Conservation (phyloP, 2,113 vertebrate species). For the Gavia stellata region DNA sequence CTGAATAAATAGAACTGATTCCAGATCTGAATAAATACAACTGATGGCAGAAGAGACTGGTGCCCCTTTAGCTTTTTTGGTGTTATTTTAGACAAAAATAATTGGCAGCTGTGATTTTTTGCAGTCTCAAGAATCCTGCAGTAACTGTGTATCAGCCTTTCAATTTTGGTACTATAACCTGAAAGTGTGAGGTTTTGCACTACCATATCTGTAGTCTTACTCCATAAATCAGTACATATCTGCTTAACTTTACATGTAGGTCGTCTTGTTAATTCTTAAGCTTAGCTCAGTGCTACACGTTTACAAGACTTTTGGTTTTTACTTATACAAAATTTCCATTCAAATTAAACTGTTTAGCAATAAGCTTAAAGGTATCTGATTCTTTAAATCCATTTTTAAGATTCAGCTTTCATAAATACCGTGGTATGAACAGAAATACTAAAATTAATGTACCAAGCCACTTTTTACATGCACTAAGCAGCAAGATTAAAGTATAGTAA, state of each 20-base stretch:
- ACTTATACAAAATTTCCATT: neutral
- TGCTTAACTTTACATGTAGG: neutral
- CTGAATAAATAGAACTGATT: neutral
- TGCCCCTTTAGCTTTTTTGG: neutral
- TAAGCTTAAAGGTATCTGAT: neutral
- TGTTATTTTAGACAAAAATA: neutral
- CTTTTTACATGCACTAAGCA: neutral
- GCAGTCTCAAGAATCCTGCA: neutral
- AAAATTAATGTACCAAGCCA: neutral
- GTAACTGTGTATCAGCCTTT: neutral
- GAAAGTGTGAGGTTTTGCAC: neutral
- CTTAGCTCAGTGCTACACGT: neutral
- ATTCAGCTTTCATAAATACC: neutral
- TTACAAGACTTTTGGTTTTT: neutral
- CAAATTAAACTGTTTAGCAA: neutral
- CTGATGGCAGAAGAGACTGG: neutral
- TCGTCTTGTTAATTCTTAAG: neutral
- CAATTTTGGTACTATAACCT: neutral
- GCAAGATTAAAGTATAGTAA: neutral
- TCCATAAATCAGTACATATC: neutral
- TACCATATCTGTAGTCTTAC: neutral
- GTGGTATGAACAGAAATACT: neutral
- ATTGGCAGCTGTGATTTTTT: neutral
- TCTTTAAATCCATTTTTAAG: constrained; percentile 11
- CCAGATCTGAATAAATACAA: neutral